These are phyloP conservation scores for Deroplatys truncata DNA, from an alignment of 2,888 invertebrate species.

Conservation along the genomic window DNA sequence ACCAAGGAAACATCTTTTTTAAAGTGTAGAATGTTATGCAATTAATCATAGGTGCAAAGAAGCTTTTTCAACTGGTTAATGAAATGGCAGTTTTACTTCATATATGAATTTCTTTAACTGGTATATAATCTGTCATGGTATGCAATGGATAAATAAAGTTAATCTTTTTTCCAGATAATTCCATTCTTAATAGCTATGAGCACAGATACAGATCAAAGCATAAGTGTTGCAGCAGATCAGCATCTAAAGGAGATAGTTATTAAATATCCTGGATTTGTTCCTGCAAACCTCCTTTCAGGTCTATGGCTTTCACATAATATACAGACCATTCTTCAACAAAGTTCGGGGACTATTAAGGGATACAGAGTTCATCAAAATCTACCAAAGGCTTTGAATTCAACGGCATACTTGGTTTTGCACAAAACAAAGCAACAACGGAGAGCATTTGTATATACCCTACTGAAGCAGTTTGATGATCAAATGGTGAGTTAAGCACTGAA, in stretches of 20 bases:
- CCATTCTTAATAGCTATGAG: conserved; percentile 58
- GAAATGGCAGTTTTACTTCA: too few species aligned
- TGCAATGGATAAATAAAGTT: neutral
- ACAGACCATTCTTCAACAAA: conserved; percentile 33
- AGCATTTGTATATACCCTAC: conserved; percentile 48
- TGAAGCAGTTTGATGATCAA: conserved; percentile 52
- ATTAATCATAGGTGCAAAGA: too few species aligned
- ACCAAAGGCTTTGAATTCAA: conserved; percentile 46
- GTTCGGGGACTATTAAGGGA: conserved; percentile 41
- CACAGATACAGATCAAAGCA: conserved; percentile 50
- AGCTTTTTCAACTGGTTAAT: too few species aligned
- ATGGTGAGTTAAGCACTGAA: neutral
- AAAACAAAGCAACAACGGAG: conserved; percentile 52
- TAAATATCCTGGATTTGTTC: conserved; percentile 56
- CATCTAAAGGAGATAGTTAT: conserved; percentile 57
- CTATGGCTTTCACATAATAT: conserved; percentile 48
- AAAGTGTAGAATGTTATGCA: too few species aligned
- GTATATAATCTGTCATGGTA: too few species aligned
- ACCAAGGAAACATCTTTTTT: too few species aligned
- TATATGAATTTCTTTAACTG: too few species aligned
- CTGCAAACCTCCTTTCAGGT: conserved; percentile 55
- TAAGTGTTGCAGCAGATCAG: conserved; percentile 53
- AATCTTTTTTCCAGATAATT: conserved; percentile 44
- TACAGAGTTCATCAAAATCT: neutral
- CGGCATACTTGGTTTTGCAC: conserved; percentile 53